Evolutionary conservation across 2,797 vertebrate genomes (phyloP).

Genomic region (Coranthus polyacanthus): DNA sequence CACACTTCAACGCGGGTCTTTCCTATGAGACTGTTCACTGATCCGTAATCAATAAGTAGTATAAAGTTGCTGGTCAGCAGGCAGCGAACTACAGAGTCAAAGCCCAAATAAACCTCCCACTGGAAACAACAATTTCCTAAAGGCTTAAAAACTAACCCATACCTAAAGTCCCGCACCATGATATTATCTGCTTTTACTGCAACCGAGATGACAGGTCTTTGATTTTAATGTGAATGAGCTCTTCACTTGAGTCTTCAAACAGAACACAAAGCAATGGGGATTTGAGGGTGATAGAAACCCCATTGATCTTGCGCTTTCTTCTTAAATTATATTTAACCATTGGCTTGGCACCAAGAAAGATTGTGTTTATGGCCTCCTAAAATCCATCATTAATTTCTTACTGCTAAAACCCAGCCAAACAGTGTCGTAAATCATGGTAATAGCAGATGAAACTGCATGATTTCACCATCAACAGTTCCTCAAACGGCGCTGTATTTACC

Average conservation of each 20-base stretch:
- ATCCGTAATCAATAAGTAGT: conserved; percentile 23
- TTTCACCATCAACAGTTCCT: conserved; percentile 64
- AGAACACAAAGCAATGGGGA: conserved; percentile 81
- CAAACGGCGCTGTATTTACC: conserved; percentile 60
- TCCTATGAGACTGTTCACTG: too few species aligned
- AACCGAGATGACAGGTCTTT: conserved; percentile 80
- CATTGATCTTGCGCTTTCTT: conserved; percentile 85
- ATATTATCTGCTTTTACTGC: conserved; percentile 78
- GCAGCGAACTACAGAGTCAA: conserved; percentile 28
- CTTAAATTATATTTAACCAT: conserved; percentile 85
- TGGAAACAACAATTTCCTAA: conserved; percentile 60
- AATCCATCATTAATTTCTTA: conserved; percentile 83
- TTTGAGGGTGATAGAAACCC: conserved; percentile 81
- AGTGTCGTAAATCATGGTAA: conserved; percentile 77
- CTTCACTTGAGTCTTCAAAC: conserved; percentile 84
- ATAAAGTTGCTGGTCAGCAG: conserved; percentile 46
- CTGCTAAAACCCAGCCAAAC: conserved; percentile 74
- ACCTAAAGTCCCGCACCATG: conserved; percentile 66
- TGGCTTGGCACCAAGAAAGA: conserved; percentile 80
- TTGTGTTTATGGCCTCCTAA: conserved; percentile 77
- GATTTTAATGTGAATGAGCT: conserved; percentile 80
- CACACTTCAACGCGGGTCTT: too few species aligned
- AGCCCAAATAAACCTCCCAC: conserved; percentile 39
- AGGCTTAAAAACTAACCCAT: conserved; percentile 52
- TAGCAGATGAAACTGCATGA: conserved; percentile 67